These are phyloP conservation scores for Euplexia lucipara DNA, from an alignment of 2,888 invertebrate genomes.

Conservation along the genomic window DNA sequence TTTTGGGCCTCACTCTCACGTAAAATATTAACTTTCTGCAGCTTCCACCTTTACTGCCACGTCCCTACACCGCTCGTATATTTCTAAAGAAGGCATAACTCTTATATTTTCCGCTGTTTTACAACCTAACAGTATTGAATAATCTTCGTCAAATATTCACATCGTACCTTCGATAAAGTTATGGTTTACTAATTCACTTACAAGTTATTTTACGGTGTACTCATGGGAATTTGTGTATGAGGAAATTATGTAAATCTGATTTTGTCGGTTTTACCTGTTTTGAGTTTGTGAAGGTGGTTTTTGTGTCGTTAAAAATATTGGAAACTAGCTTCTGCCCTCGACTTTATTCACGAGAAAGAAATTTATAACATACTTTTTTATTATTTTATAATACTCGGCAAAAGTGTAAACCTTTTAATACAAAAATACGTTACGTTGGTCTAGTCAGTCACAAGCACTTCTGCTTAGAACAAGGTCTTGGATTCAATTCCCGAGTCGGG, in stretches of 20 bases:
- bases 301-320: conserved; percentile 3
- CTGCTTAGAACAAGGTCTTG: too few relatives aligned
- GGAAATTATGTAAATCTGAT: conserved; percentile 39
- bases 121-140: conserved; percentile 65
- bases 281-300: conserved; percentile 3
- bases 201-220: conserved; percentile 33
- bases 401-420: too few relatives aligned
- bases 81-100: conserved; percentile 67
- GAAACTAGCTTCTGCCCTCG: too few relatives aligned
- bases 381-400: too few relatives aligned
- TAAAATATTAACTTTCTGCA: neutral
- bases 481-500: too few relatives aligned
- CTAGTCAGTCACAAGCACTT: too few relatives aligned
- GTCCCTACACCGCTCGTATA: conserved; percentile 38
- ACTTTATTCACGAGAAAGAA: too few relatives aligned
- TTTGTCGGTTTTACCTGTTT: conserved; percentile 20
- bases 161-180: conserved; percentile 52
- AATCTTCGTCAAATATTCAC: conserved; percentile 72
- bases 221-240: conserved; percentile 39
- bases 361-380: too few relatives aligned
- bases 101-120: conserved; percentile 71
- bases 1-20: neutral
- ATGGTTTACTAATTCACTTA: conserved; percentile 64
- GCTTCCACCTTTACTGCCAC: conserved; percentile 10
- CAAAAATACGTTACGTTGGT: too few relatives aligned